Base-by-base conservation (phyloP, 2,113 vertebrate genomes). In the Egretta garzetta region DNA sequence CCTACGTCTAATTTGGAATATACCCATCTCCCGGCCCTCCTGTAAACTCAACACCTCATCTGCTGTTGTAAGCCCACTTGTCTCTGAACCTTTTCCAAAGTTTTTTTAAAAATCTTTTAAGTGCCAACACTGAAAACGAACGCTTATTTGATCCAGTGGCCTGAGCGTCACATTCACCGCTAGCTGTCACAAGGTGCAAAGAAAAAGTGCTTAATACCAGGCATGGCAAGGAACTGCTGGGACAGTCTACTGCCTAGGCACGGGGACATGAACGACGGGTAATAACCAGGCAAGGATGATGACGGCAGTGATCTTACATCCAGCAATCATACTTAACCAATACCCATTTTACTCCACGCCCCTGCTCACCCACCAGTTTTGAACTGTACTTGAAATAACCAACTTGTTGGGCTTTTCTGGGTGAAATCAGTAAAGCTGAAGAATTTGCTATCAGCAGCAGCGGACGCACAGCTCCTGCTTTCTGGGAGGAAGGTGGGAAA, bases 241-340 rank as follows among this genome's bases (percentile, higher is more conserved):
- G 39, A 21, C 16, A 16, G 22, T 10, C 23, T 3, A 3, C 9
- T 27, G 9, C 9, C 28, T 20, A 9, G 3, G 23, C 14, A 14
- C 8, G 10, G 10, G 19, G 50, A 33, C 3, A 5, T 1, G 9
- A 58, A 9, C n/a, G 9, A 22, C 2, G 33, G 4, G 5, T 1
- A 30, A 24, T 4, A 11, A n/a, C 9, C 15, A 23, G 43, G 16
- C 15, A 19, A 30, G 10, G 53, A 26, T 2, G 30, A 14, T 10
- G 12, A 30, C 0, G 1, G 52, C 1, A 14, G 12, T 15, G 58
- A 23, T 8, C 52, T 28, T 18, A 6, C 1, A 3, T 6, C 41
- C 14, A 3, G 28, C 14, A 30, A 15, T 27, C n/a, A 5, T 4
- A 11, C 11, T 9, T 24, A 67, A 43, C 24, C 43, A 41, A 17